Base-by-base conservation (phyloP, 1,140 invertebrate genomes). In the Mycetomoellerius zeteki region DNA sequence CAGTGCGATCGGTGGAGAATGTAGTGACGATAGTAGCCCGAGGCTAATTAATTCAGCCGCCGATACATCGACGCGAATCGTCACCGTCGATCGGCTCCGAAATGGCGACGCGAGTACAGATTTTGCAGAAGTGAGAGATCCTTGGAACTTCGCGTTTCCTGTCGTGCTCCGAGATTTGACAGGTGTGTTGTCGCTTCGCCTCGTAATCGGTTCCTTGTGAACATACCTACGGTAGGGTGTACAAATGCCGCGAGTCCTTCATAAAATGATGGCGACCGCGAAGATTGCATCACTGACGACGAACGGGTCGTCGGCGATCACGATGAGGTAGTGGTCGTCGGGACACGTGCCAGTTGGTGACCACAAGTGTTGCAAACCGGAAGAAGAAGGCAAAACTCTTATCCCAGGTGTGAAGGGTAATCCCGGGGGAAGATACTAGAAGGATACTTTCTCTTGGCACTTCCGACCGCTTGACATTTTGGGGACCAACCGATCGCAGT, bases 291-390 rank as follows among this genome's bases (percentile, higher is more conserved):
- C 37, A 65, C 4, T 16, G 58, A 30, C 72, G 72, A 89, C 58
- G 60, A 69, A 47, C 64, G 76, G 56, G 64, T 87, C 56, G 33
- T 81, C 65, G 56, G 56, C 33, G 33, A 77, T 62, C 88, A 82
- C 85, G 73, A 92, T 92, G 86, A 92, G 78, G 86, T 86, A 86
- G 85, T 86, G 80, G 27, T 90, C 65, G 58, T 58, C 69, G 78
- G 67, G 60, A 86, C 86, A 86, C 84, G 84, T 76, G 72, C 58
- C 80, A 85, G 56, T 21, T 86, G 88, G 75, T 90, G 77, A 90
- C 78, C 60, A 52, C 87, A 86, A 88, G 87, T 56, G 71, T 85
- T 30, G 1, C 16, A 54, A 21, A 56, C 67, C 50, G 65, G 12
- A 78, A 33, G 16, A 52, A 52, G 65, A 43, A 43, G 30, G 64